These are phyloP conservation scores for Phalacrocorax carbo DNA, from an alignment of 2,113 vertebrate species.

Conservation along the genomic window DNA sequence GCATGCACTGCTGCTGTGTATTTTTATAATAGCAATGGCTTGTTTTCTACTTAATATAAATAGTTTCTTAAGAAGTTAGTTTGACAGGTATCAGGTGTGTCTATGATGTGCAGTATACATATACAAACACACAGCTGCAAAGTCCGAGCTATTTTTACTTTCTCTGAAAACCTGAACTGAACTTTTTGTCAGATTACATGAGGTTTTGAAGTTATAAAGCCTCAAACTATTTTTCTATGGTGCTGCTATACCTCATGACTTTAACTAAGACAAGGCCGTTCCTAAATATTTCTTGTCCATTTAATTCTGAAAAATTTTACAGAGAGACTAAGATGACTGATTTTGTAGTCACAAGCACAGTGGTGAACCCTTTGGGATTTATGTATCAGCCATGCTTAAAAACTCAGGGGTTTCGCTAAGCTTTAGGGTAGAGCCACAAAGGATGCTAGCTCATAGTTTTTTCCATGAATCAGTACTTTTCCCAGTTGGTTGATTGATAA, in stretches of 20 bases:
- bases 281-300: not conserved
- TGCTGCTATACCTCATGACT: not conserved
- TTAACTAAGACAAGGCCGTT: not conserved
- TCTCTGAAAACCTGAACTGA: not conserved
- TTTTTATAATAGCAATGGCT: not conserved
- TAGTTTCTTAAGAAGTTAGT: not conserved
- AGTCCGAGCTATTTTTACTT: not conserved
- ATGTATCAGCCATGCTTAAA: not conserved
- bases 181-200: not conserved
- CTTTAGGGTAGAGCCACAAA: not conserved
- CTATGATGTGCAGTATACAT: not conserved
- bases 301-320: not conserved
- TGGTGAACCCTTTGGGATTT: not conserved
- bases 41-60: not conserved
- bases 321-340: not conserved
- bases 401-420: not conserved
- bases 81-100: not conserved
- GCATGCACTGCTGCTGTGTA: not conserved
- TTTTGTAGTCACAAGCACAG: not conserved
- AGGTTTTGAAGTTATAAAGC: not conserved
- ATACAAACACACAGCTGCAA: not conserved
- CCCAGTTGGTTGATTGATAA: not conserved
- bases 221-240: not conserved
- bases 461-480: not conserved
- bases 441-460: not conserved